Evolutionary conservation across 2,888 invertebrate genomes (phyloP).

Genomic region (Tetragonula carbonaria): DNA sequence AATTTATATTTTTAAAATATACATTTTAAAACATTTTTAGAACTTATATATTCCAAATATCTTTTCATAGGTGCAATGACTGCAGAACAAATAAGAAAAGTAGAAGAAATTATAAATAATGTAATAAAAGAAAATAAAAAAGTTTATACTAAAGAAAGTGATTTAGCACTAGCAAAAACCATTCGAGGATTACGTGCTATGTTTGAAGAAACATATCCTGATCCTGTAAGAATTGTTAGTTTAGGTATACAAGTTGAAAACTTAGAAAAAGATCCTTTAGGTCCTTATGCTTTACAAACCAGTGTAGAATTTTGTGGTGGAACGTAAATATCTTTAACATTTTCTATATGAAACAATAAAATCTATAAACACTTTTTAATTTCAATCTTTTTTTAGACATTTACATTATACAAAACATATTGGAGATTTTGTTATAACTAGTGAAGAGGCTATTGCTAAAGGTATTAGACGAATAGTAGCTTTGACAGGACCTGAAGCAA

Average conservation of each 20-base stretch:
- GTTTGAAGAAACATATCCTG: conserved; percentile 99
- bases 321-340: conserved; percentile 87
- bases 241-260: conserved; percentile 97
- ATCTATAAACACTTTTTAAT: background rate
- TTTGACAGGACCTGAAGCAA: conserved; percentile 97
- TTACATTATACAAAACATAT: conserved; percentile 96
- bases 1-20: background rate
- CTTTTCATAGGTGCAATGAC: conserved; percentile 90
- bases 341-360: background rate
- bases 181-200: conserved; percentile 97
- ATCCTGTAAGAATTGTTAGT: conserved; percentile 96
- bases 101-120: conserved; percentile 92
- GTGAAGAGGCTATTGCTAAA: conserved; percentile 99
- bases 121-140: conserved; percentile 90
- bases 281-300: conserved; percentile 91
- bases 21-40: background rate
- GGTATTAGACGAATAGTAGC: conserved; percentile 98
- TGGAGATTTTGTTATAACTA: conserved; percentile 97
- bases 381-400: conserved; percentile 86
- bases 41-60: background rate
- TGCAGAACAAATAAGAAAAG: conserved; percentile 92
- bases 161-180: conserved; percentile 93
- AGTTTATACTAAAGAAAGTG: conserved; percentile 95
- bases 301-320: conserved; percentile 99
- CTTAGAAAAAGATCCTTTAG: conserved; percentile 93